A percentile compares a stretch with the other conserved stretches of the same genome.
Evolutionary conservation across 2,797 vertebrate species (phyloP).

Genomic region (Dermochelys coriacea): DNA sequence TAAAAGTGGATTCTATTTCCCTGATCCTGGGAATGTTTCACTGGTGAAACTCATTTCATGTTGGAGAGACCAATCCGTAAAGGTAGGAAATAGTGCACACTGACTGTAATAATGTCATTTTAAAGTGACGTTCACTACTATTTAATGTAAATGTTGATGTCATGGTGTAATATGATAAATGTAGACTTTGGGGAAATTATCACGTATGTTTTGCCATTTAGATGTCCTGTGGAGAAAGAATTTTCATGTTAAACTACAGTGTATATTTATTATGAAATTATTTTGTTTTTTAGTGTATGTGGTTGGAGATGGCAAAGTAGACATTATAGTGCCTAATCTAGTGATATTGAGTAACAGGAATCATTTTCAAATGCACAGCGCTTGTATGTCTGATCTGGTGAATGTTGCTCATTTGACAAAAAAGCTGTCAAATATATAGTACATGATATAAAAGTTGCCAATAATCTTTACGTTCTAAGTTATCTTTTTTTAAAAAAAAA

Average conservation of each 20-base stretch:
- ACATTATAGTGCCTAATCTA: background rate
- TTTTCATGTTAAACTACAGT: background rate
- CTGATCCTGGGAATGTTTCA: conserved; percentile 51
- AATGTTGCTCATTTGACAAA: background rate
- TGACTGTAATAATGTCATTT: background rate
- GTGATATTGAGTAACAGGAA: background rate
- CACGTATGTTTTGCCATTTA: background rate
- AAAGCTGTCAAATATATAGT: background rate
- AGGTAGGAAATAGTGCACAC: conserved; percentile 73
- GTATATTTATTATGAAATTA: background rate
- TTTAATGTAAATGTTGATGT: background rate
- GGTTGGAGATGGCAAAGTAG: background rate
- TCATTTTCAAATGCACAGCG: background rate
- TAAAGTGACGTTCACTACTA: background rate
- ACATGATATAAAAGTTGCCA: background rate
- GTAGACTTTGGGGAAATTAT: background rate
- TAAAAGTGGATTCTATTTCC: conserved; percentile 22
- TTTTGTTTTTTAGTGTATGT: background rate
- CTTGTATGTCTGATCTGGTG: background rate
- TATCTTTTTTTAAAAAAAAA: background rate
- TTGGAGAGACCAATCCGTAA: conserved; percentile 83
- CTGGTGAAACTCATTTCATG: conserved; percentile 79
- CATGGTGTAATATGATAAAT: background rate
- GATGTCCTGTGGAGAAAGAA: background rate
- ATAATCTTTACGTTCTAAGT: background rate